Percentiles rank a stretch among this genome's conserved stretches.
Conservation (phyloP, 2,113 vertebrate genomes). For the Scalopus aquaticus region DNA sequence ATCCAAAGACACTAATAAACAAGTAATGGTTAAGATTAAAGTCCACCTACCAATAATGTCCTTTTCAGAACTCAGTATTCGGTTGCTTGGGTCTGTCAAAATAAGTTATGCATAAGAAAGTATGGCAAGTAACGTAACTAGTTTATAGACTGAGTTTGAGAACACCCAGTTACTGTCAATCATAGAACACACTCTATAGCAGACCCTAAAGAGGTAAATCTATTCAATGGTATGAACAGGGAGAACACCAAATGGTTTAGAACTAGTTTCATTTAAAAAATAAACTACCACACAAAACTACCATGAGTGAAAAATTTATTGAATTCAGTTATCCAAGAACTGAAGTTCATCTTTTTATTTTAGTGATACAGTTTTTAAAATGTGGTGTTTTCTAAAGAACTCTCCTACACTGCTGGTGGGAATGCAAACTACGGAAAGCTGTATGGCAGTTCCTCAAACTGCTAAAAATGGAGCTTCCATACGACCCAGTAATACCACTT, state of each 20-base stretch:
- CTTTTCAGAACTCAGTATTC: background rate
- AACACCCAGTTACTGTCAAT: background rate
- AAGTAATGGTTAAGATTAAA: background rate
- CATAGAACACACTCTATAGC: background rate
- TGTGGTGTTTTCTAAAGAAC: background rate
- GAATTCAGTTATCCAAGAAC: background rate
- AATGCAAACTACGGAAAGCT: no score
- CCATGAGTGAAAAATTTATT: background rate
- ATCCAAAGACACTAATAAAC: background rate
- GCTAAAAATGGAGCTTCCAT: no score
- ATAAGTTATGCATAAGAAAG: background rate
- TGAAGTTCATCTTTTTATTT: background rate
- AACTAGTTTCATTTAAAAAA: background rate
- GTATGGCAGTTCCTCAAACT: no score
- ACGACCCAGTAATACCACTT: no score
- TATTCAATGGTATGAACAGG: background rate
- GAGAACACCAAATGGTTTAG: background rate
- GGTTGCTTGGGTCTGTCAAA: background rate
- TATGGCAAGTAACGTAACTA: background rate
- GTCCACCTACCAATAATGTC: background rate
- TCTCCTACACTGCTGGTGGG: no score
- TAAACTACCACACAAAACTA: background rate
- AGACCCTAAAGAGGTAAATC: background rate
- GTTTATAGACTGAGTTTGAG: background rate
- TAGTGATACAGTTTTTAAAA: background rate